These are phyloP conservation scores for Cyprinus carpio DNA, from an alignment of 2,113 vertebrate species.

Conservation along the genomic window DNA sequence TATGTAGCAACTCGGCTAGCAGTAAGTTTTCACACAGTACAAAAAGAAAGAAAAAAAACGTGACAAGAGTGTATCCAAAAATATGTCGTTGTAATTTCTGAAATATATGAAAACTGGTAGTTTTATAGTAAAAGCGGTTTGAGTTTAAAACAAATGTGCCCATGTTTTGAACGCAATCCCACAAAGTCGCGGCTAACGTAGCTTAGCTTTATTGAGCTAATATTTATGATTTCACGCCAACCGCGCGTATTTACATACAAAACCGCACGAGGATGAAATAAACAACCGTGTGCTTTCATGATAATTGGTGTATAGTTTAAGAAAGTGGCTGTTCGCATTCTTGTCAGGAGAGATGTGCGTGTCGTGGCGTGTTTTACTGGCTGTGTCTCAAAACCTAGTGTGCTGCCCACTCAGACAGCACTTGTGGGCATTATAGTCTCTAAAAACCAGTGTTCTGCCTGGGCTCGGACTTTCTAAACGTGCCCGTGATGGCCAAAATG, in stretches of 20 bases:
- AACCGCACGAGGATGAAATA: not conserved
- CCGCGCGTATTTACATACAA: not conserved
- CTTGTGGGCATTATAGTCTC: not conserved
- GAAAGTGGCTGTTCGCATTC: constrained; percentile 24
- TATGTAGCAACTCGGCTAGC: constrained; percentile 25
- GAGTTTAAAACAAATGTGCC: not conserved
- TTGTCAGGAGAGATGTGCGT: constrained; percentile 34
- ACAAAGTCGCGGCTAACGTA: constrained; percentile 29
- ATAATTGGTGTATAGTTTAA: not conserved
- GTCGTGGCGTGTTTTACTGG: constrained; percentile 48
- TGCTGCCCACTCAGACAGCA: constrained; percentile 19
- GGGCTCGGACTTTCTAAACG: not conserved
- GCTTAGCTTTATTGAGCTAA: constrained; percentile 20
- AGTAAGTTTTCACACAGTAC: not conserved
- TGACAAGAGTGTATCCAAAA: not conserved
- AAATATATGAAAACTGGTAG: not conserved
- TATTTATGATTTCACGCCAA: not conserved
- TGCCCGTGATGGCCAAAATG: not conserved
- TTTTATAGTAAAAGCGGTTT: not conserved
- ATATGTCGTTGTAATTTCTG: not conserved
- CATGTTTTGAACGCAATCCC: not conserved
- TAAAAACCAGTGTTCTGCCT: not conserved
- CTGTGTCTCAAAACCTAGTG: constrained; percentile 6
- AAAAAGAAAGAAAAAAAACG: not conserved
- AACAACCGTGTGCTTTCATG: not conserved